Conservation (phyloP, 1,140 invertebrate species). For the Drusus annulatus region DNA sequence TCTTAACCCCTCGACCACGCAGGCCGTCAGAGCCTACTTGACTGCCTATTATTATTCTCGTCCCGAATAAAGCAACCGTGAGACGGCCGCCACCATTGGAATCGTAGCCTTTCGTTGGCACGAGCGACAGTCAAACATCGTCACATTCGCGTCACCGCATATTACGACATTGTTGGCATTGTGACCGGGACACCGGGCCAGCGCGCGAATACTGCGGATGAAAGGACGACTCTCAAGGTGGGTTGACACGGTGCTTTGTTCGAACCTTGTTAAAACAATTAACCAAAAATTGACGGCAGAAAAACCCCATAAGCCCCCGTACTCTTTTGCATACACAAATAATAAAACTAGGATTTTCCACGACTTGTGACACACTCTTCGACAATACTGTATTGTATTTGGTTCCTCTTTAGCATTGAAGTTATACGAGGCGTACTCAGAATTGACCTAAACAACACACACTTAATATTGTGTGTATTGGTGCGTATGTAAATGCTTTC, state of each 20-base stretch:
- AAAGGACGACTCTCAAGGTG: constrained; percentile 1
- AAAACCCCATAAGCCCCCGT: background rate
- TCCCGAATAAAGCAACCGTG: background rate
- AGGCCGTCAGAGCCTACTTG: too few relatives aligned
- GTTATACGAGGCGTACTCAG: too few relatives aligned
- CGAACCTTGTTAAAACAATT: background rate
- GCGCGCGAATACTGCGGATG: background rate
- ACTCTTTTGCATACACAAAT: too few relatives aligned
- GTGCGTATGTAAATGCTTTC: too few relatives aligned
- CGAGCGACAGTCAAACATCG: background rate
- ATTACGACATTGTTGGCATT: constrained; percentile 4
- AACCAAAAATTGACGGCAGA: background rate
- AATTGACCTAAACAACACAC: too few relatives aligned
- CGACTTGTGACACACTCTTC: too few relatives aligned
- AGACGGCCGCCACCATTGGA: background rate
- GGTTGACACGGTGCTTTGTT: constrained; percentile 1
- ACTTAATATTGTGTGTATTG: too few relatives aligned
- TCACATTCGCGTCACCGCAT: background rate
- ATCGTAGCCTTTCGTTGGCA: background rate
- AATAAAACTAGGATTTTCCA: too few relatives aligned
- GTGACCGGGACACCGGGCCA: background rate
- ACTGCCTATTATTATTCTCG: background rate
- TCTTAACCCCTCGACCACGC: too few relatives aligned
- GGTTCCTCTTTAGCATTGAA: too few relatives aligned
- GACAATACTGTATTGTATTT: too few relatives aligned